Base-by-base conservation (phyloP, 1,140 invertebrate species). In the Leptinotarsa texana region DNA sequence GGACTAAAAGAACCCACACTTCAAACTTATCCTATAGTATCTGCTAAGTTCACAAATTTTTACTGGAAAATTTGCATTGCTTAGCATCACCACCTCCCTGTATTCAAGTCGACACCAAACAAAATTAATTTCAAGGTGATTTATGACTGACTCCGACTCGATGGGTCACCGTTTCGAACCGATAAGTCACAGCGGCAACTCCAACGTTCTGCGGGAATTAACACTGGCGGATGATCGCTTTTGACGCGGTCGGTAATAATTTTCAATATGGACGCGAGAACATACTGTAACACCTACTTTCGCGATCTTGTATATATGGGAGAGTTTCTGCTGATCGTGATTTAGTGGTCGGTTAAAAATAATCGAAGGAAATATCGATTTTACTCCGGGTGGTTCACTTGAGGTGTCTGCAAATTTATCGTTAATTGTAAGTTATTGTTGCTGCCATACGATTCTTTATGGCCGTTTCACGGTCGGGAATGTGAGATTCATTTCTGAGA, bases 251-350 rank as follows among this genome's bases (percentile, higher is more conserved):
- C 51, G 51, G 51, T 57, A 57, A 57, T 57, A 57, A 57, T 57
- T 57, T 57, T 57, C 51, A 57, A 57, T 57, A 57, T 57, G 15
- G 51, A 57, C 51, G 15, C 51, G 51, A 15, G 51, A 57, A 57
- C 51, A 57, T 57, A 57, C 51, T 57, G 51, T 57, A n/a, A 57
- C 51, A 57, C 51, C 51, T 57, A 57, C 51, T 57, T 57, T 57
- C 51, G 51, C 51, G 51, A 57, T 57, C 33, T 42, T 42, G 51
- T 15, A 57, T 8, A 11, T 57, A 57, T 57, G 51, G 51, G 51
- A 57, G 51, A 57, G 51, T 15, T 57, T 15, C n/a, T 57, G 51
- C 51, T 18, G 51, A 57, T 57, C 51, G 51, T 57, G 13, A 57
- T 57, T 57, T 57, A 57, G 51, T 57, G n/a, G 5, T 13, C 13